These are phyloP conservation scores for Potamarius usumacintae DNA, from an alignment of 2,113 vertebrate genomes.

Conservation along the genomic window DNA sequence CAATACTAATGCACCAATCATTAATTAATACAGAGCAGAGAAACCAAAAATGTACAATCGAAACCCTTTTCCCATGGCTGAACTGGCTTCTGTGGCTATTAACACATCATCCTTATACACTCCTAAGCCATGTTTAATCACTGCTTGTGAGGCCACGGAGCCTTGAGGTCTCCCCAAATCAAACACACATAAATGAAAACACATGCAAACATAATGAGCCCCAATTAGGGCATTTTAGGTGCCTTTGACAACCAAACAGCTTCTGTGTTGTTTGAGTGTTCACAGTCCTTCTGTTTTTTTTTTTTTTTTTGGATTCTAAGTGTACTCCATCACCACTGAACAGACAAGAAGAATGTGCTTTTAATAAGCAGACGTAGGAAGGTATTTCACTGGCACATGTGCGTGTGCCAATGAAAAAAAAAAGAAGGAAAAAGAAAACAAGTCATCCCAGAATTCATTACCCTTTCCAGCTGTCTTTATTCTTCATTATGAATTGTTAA, in stretches of 20 bases:
- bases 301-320: neutral
- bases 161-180: neutral
- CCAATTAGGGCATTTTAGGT: constrained; percentile 19
- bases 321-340: neutral
- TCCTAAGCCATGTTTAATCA: neutral
- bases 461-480: neutral
- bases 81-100: neutral
- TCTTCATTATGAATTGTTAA: neutral
- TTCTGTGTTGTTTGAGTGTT: constrained; percentile 23
- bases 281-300: neutral
- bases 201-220: constrained; percentile 34
- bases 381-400: constrained; percentile 25
- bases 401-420: neutral
- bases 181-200: constrained; percentile 35
- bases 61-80: neutral
- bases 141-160: neutral
- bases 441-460: neutral
- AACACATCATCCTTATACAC: constrained; percentile 10
- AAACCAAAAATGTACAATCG: neutral
- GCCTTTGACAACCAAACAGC: constrained; percentile 14
- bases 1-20: neutral
- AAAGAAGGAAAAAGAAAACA: neutral
- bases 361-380: neutral
- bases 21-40: neutral
- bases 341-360: constrained; percentile 11